Base-by-base conservation (phyloP, 2,797 vertebrate genomes). In the Macrochelys suwanniensis region DNA sequence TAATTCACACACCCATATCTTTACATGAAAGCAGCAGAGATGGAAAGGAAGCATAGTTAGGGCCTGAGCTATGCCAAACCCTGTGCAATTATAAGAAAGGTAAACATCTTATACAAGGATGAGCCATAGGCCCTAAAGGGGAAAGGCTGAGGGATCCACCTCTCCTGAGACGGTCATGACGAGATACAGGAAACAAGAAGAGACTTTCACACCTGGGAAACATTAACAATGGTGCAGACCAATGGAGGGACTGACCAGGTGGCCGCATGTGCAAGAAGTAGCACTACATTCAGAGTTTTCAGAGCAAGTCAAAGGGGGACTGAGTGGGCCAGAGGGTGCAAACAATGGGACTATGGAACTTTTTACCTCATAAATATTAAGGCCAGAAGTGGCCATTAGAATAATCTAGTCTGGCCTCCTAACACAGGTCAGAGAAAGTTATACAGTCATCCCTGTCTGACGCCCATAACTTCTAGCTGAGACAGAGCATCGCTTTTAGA, bases 31-130 rank as follows among this genome's bases (percentile, higher is more conserved):
- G 95, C 82, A 91, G 78, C 7, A 71, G 90, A 96, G 87, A 92
- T 93, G 96, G 96, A 95, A 97, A 97, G 96, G 95, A 97, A 97
- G 90, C 93, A 97, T 54, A 85, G 90, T 80, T 92, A 92, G 85
- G 96, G 95, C 93, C 96, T 97, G 96, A 95, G 7, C 1, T 90
- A 89, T 84, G 82, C 94, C 92, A 94, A 95, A 71, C 71, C 90
- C 94, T 56, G 45, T 88, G 94, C 95, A 97, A 97, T 97, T 96
- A 97, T 49, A 94, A 93, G 54, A 78, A 95, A 96, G 90, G 95
- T 97, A 97, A 97, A 97, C 97, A 97, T 89, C 95, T 95, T 95
- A 95, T 97, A 96, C 93, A 97, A 95, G 84, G 92, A 97, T 97
- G 96, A 97, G 96, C 94, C 96, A 97, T 94, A 4, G 0, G 56